A percentile compares a stretch with the other conserved stretches of the same genome.
Conservation (phyloP, 2,888 invertebrate genomes). For the Pyrrhia umbra region DNA sequence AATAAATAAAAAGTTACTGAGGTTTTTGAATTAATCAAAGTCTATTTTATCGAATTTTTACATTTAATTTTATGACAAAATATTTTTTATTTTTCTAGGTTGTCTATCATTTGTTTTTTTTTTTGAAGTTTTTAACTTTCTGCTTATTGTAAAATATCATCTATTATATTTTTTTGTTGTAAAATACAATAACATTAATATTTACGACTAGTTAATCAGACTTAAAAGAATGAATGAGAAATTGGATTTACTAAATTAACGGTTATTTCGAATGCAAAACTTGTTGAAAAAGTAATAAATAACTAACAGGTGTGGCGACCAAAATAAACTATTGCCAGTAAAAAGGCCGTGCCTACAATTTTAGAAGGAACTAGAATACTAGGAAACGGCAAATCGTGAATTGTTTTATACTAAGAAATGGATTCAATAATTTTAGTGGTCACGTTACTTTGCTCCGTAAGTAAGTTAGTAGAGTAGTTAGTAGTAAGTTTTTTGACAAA, state of each 20-base stretch:
- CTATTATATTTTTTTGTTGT: background rate
- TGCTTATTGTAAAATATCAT: background rate
- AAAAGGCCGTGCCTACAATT: slow-evolving; percentile 17
- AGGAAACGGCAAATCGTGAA: slow-evolving; percentile 9
- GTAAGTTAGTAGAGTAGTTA: no score
- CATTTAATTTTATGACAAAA: no score
- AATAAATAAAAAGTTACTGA: no score
- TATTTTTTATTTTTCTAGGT: background rate
- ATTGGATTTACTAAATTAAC: slow-evolving; percentile 27
- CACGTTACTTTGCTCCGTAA: no score
- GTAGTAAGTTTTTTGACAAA: background rate
- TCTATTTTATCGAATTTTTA: no score
- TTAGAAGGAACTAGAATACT: slow-evolving; percentile 20
- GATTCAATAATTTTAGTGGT: no score
- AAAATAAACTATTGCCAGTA: slow-evolving; percentile 21
- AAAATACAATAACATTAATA: background rate
- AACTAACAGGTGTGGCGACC: slow-evolving; percentile 40
- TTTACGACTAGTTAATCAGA: slow-evolving; percentile 4
- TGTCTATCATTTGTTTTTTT: background rate
- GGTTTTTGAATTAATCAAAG: no score
- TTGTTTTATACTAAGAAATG: slow-evolving; percentile 10
- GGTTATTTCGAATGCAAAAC: slow-evolving; percentile 36
- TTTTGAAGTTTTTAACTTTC: background rate
- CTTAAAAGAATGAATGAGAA: slow-evolving; percentile 29
- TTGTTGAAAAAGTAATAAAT: slow-evolving; percentile 50